Percentiles rank a stretch among this genome's conserved stretches.
Evolutionary conservation across 2,888 invertebrate genomes (phyloP).

Genomic region (Meiosimyza platycephala): DNA sequence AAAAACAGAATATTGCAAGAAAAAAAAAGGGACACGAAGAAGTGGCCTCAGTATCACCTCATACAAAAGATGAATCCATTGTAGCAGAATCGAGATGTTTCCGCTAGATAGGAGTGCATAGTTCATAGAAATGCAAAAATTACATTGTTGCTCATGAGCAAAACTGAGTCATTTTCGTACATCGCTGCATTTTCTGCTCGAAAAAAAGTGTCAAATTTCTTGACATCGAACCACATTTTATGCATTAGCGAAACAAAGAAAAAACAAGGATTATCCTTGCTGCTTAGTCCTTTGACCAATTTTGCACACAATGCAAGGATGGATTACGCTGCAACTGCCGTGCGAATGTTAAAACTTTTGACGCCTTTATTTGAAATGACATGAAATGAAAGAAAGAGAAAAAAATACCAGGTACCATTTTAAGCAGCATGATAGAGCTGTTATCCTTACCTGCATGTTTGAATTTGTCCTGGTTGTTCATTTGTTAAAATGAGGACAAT

Average conservation of each 20-base stretch:
- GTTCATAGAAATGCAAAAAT: slow-evolving; percentile 9
- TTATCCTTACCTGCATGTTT: slow-evolving; percentile 16
- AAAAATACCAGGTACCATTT: neutral
- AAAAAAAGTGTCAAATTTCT: slow-evolving; percentile 39
- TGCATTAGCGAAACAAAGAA: slow-evolving; percentile 15
- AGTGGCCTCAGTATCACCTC: too few relatives aligned
- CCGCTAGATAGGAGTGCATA: neutral
- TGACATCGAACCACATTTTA: slow-evolving; percentile 37
- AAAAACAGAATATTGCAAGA: neutral
- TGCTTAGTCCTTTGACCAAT: slow-evolving; percentile 14
- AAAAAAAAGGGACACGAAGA: too few relatives aligned
- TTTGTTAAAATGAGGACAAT: slow-evolving; percentile 16
- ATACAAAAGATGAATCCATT: too few relatives aligned
- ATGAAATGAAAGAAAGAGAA: neutral
- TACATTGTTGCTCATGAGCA: slow-evolving; percentile 1
- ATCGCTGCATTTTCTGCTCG: too few relatives aligned
- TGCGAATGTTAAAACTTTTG: slow-evolving; percentile 38
- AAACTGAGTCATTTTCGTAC: too few relatives aligned
- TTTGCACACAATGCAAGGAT: slow-evolving; percentile 11
- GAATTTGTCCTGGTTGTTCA: neutral
- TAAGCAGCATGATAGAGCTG: neutral
- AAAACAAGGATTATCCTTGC: slow-evolving; percentile 41
- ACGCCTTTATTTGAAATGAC: slow-evolving; percentile 38
- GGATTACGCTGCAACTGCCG: slow-evolving; percentile 24
- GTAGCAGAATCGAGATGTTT: neutral